A percentile compares a stretch with the other conserved stretches of the same genome.
Conservation (phyloP, 2,797 vertebrate genomes). For the Passerculus sandwichensis region DNA sequence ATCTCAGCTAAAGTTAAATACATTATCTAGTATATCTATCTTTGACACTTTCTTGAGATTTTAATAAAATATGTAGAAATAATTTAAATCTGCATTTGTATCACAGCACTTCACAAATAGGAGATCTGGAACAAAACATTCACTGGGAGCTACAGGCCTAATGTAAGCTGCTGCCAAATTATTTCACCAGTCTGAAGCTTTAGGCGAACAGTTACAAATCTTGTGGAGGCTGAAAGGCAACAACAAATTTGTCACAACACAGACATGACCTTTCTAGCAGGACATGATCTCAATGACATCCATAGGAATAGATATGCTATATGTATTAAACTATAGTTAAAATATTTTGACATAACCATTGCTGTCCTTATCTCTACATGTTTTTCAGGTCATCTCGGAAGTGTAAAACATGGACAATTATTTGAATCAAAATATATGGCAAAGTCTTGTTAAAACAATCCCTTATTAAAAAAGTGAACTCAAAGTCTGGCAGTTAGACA, state of each 20-base stretch:
- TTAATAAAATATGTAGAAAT: neutral
- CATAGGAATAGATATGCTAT: neutral
- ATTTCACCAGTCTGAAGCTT: neutral
- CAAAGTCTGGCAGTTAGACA: neutral
- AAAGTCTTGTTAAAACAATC: neutral
- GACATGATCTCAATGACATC: neutral
- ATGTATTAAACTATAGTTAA: neutral
- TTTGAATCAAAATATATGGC: neutral
- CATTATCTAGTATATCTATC: neutral
- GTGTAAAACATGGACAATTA: neutral
- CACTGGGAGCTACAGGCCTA: neutral
- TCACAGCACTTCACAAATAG: neutral
- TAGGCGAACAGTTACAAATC: neutral
- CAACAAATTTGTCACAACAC: neutral
- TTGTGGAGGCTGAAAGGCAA: neutral
- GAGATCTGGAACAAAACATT: neutral
- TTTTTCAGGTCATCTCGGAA: neutral
- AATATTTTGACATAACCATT: neutral
- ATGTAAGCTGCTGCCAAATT: neutral
- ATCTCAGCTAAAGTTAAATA: neutral
- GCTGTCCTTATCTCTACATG: neutral
- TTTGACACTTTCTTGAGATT: neutral
- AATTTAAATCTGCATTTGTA: neutral
- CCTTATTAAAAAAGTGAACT: neutral
- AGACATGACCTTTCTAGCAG: neutral